A percentile compares a stretch with the other conserved stretches of the same genome.
These are phyloP conservation scores for Pollenia amentaria DNA, from an alignment of 2,888 invertebrate species.

Conservation along the genomic window DNA sequence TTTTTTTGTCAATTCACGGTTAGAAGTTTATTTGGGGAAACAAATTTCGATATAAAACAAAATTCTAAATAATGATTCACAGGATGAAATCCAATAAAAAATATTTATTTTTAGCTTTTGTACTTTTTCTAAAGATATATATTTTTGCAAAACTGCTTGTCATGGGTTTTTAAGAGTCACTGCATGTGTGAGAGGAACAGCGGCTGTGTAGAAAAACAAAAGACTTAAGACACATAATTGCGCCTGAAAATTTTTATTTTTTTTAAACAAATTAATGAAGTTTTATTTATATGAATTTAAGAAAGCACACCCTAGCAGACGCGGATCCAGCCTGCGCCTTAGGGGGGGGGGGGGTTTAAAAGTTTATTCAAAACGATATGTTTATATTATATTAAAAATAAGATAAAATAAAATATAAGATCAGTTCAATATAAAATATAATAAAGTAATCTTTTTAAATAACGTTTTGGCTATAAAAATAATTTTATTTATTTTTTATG, in stretches of 20 bases:
- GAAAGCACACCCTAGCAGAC: too few species aligned
- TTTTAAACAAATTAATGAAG: background rate
- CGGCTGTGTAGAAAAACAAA: constrained; percentile 72
- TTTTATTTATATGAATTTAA: background rate
- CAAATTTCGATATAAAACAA: background rate
- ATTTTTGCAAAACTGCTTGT: background rate
- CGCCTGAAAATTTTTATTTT: background rate
- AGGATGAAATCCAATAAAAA: background rate
- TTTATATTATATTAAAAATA: too few species aligned
- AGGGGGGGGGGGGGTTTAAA: too few species aligned
- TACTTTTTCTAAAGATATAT: background rate
- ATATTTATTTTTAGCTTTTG: background rate
- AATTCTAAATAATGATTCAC: constrained; percentile 16
- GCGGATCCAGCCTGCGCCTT: too few species aligned
- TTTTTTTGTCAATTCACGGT: constrained; percentile 1
- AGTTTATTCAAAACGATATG: too few species aligned
- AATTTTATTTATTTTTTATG: too few species aligned
- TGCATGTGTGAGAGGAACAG: too few species aligned
- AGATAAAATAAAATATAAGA: too few species aligned
- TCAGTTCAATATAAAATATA: too few species aligned
- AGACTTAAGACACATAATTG: constrained; percentile 77
- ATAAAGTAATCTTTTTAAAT: too few species aligned
- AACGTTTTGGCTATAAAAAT: too few species aligned
- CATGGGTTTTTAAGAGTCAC: too few species aligned
- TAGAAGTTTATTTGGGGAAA: background rate